Percentiles rank a stretch among this genome's conserved stretches.
phyloP scores from a whole-genome alignment of 2,797 vertebrate species.

The Myioborus melanocephalus region DNA sequence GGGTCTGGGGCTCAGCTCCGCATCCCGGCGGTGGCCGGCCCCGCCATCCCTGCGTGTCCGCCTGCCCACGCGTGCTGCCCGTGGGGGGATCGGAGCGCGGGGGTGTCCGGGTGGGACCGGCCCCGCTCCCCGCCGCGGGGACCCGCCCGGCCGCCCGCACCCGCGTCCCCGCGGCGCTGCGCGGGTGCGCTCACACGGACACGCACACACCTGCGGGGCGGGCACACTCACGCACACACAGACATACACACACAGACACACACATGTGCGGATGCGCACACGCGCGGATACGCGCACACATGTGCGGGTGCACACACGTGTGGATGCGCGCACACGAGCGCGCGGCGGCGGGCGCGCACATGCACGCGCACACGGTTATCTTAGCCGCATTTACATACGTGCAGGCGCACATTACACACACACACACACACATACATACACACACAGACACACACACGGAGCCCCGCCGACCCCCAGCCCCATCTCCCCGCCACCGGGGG shows the following conservation, averaged over 20 bases:
- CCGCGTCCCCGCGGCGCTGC: neutral
- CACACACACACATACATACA: neutral
- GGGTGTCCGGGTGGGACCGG: neutral
- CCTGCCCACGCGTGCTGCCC: neutral
- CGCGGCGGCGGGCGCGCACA: neutral
- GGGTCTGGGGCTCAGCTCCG: neutral
- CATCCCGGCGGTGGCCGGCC: neutral
- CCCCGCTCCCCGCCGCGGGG: neutral
- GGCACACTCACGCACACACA: neutral
- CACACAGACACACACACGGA: neutral
- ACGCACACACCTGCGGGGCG: neutral
- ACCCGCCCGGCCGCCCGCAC: neutral
- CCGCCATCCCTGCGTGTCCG: neutral
- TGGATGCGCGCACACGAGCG: neutral
- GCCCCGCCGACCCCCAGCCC: neutral
- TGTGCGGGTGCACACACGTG: neutral
- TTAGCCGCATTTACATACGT: neutral
- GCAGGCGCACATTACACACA: neutral
- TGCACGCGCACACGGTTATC: neutral
- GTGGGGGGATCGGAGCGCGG: neutral
- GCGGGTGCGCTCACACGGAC: neutral
- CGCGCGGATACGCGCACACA: neutral
- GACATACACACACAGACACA: too few species aligned
- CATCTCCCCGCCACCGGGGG: neutral
- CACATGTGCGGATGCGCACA: neutral